Base-by-base conservation (phyloP, 2,113 vertebrate genomes). In the Triplophysa rosa region DNA sequence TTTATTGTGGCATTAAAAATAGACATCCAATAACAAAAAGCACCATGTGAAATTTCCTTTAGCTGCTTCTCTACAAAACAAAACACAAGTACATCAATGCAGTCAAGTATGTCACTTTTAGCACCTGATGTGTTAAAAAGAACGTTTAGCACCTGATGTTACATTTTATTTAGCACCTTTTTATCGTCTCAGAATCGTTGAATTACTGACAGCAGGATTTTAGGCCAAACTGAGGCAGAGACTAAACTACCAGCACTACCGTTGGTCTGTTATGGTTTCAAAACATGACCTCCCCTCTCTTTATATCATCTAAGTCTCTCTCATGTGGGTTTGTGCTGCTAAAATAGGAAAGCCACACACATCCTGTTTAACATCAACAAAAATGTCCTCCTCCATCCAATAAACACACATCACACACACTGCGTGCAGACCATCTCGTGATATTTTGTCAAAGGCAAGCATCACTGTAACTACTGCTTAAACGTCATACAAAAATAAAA, bases 291-390 rank as follows among this genome's bases (percentile, higher is more conserved):
- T 4, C 61, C 26, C 52, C 33, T 29, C 10, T 69, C 16, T 58
- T 11, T 63, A 11, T 81, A 56, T 47, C 63, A 42, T 59, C 8
- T 42, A 8, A 40, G 56, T 29, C 67, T 21, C 37, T 67, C 45
- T 69, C 42, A 56, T 62, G 29, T 68, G 37, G 24, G 33, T 40
- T 81, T 7, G 58, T 56, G n/a, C 56, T 40, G 54, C 52, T 42
- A 16, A 69, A 65, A 37, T 24, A 54, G 66, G 56, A 77, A 77
- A 82, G 21, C 66, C 72, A 63, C 80, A 76, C 24, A 77, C 72
- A 52, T 76, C 65, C 71, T 81, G 79, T 61, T 81, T 69, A 56
- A 49, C 19, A 40, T 45, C 33, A 47, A 61, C 13, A 47, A 47
- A 47, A 74, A 42, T 5, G 2, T 9, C n/a, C 37, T 37, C n/a